A percentile compares a stretch with the other conserved stretches of the same genome.
Evolutionary conservation across 35 echinoderm and acorn worm genomes (phyloP).

Genomic region (Apostichopus japonicus): DNA sequence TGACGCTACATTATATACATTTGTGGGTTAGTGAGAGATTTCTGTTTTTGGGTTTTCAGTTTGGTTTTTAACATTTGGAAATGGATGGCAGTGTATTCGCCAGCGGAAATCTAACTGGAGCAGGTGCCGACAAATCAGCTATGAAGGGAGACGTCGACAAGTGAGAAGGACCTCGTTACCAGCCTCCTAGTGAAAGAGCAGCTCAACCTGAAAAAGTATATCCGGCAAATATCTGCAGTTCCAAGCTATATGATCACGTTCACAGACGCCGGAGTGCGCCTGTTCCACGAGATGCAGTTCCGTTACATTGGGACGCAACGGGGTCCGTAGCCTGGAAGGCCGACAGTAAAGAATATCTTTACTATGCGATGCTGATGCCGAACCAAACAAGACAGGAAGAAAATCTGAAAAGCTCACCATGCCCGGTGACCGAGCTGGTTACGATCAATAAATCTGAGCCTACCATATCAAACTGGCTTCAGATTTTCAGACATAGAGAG

Average conservation of each 20-base stretch:
- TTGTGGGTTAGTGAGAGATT: too few species aligned
- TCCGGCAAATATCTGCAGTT: not conserved
- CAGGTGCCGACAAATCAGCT: slow-evolving; percentile 13
- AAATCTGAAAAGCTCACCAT: not conserved
- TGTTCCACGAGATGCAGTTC: slow-evolving; percentile 12
- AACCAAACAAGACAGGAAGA: not conserved
- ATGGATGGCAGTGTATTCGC: too few species aligned
- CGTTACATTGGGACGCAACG: slow-evolving; percentile 33
- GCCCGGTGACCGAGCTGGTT: slow-evolving; percentile 8
- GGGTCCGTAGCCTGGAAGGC: slow-evolving; percentile 16
- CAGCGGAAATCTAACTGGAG: slow-evolving; percentile 1
- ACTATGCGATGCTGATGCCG: slow-evolving; percentile 12
- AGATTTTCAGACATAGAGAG: not conserved
- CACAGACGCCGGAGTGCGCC: not conserved
- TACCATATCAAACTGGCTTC: slow-evolving; percentile 6
- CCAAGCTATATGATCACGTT: slow-evolving; percentile 5
- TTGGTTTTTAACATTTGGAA: too few species aligned
- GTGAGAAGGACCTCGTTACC: not conserved
- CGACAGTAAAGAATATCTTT: not conserved
- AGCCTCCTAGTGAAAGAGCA: not conserved
- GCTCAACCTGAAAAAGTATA: not conserved
- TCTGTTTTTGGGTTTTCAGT: too few species aligned
- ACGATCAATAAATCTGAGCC: not conserved
- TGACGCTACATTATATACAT: too few species aligned
- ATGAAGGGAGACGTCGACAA: slow-evolving; percentile 5